Percentiles rank a stretch among this genome's conserved stretches.
Evolutionary conservation across 2,888 invertebrate genomes (phyloP).

Genomic region (Nebria salina): DNA sequence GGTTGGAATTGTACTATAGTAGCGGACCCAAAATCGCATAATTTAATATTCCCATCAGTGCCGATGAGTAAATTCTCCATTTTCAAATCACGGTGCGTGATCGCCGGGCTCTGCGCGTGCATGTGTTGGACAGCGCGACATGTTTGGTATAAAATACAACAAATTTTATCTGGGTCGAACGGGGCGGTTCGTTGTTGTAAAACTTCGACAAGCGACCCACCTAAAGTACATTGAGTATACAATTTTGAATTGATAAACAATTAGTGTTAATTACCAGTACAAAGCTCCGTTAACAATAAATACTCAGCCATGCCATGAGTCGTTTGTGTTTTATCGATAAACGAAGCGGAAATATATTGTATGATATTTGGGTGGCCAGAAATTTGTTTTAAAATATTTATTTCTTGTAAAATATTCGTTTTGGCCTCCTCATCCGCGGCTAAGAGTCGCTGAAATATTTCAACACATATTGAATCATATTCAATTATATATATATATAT

Average conservation of each 20-base stretch:
- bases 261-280: slow-evolving; percentile 71
- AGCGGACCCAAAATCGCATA: slow-evolving; percentile 98
- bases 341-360: slow-evolving; percentile 85
- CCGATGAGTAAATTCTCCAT: slow-evolving; percentile 94
- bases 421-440: slow-evolving; percentile 85
- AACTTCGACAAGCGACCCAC: slow-evolving; percentile 75
- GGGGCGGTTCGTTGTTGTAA: slow-evolving; percentile 69
- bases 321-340: slow-evolving; percentile 81
- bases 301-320: slow-evolving; percentile 88
- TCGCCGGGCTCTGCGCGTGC: slow-evolving; percentile 90
- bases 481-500: neutral
- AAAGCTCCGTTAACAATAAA: slow-evolving; percentile 91
- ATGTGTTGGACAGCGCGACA: slow-evolving; percentile 91
- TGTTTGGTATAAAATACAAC: slow-evolving; percentile 91
- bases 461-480: neutral
- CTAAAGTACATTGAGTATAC: slow-evolving; percentile 54
- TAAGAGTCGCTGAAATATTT: slow-evolving; percentile 72
- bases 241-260: neutral
- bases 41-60: slow-evolving; percentile 84
- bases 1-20: slow-evolving; percentile 85
- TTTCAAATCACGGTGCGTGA: slow-evolving; percentile 96
- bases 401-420: slow-evolving; percentile 82
- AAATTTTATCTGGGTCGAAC: slow-evolving; percentile 74
- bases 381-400: slow-evolving; percentile 85
- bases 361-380: slow-evolving; percentile 94